Base-by-base conservation (phyloP, 2,113 vertebrate genomes). In the Pogonocichla stellata region DNA sequence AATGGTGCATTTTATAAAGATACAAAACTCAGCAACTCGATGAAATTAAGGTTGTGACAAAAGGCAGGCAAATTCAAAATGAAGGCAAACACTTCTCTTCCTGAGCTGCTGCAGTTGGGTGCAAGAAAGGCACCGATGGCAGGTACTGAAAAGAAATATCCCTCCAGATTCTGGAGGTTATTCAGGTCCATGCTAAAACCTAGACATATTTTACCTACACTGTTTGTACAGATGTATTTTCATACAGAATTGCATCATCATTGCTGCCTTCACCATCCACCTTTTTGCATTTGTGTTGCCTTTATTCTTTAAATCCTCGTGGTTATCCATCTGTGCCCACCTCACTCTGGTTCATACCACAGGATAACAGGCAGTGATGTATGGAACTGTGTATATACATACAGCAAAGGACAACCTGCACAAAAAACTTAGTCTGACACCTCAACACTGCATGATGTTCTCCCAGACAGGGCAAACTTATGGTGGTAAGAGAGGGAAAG, bases 31-130 rank as follows among this genome's bases (percentile, higher is more conserved):
- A 71, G 75, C 82, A 92, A 71, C 51, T 84, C 87, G 65, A 0
- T 84, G 90, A 84, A 94, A 95, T 92, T 84, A 83, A 51, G 60
- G 65, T 69, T 90, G 72, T 79, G 93, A 80, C 60, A 93, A 95
- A 94, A 93, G 64, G 45, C 91, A 95, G 80, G 57, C 71, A 90
- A 90, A 93, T 86, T 90, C 51, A 65, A 86, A 88, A 92, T 74
- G 91, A 92, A 95, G 84, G 74, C 64, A 86, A 93, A 28, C 60
- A 29, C 34, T 84, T 36, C 40, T 51, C 53, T 70, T 85, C 67
- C 53, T 48, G 71, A 83, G 40, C 45, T 78, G 72, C 51, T 65
- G 75, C 33, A 28, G 33, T 24, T 80, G 64, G 18, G 26, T 82
- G 45, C 12, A 47, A 88, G 66, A n/a, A 47, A 83, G 77, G n/a